Evolutionary conservation across 2,888 invertebrate species (phyloP), one percentile per base, ranked within the genome.

Genomic region (Anorthoa munda): DNA sequence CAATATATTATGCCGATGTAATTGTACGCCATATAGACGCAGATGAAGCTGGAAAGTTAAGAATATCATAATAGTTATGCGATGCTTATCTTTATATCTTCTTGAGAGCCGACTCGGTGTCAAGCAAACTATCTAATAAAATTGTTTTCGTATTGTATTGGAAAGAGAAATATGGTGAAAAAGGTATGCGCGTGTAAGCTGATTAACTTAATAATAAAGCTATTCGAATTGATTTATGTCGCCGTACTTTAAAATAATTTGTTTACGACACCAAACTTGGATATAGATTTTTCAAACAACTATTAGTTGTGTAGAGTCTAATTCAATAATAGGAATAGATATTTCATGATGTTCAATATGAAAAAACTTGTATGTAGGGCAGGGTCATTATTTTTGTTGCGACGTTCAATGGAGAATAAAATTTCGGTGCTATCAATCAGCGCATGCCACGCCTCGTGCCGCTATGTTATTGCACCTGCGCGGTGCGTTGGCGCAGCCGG

Each of bases 1-100:
- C 79, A 81, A 87, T 89, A 84, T 82, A 84, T 87, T 86, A 86
- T 81, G 75, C 77, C 66, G 75, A 79, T 83, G 88, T 86, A 80
- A 81, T 84, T 88, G 85, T 86, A 75, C 74, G 75, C 80, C 78
- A 69, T 75, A 82, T 73, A 80, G 77, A 83, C 85, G 72, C 60
- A 77, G 75, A 83, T 81, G 81, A 74, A 79, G 79, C 75, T 79
- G 81, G 87, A 86, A 86, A 86, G 87, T 86, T 84, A 87, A 84
- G 86, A 87, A 87, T 86, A 82, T 66, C 76, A 81, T 85, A 79
- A 84, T 88, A 77, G 77, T 82, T 85, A 84, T 79, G 71, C 60
- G 87, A 85, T 85, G 83, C 70, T 77, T 87, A 86, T 87, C 86
- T 85, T 75, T 76, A 75, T 79, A 72, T 78, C 72, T 83, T 87